Conservation (phyloP, 2,113 vertebrate genomes). For the Vidua chalybeata region DNA sequence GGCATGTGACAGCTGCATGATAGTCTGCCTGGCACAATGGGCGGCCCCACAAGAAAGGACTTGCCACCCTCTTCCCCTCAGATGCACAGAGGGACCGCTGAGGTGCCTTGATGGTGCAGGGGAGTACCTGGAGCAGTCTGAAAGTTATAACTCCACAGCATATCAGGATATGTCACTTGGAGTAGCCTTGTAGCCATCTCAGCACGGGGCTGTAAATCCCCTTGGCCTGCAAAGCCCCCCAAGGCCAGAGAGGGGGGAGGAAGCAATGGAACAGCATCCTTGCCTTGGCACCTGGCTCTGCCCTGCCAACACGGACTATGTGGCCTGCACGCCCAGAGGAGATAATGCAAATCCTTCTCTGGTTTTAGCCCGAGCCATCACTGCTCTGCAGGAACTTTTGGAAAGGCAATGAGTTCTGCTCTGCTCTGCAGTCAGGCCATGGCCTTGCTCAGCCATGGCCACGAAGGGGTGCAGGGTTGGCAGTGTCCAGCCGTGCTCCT, state of each 20-base stretch:
- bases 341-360: accelerated
- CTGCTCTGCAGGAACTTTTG: background rate
- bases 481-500: background rate
- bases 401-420: background rate
- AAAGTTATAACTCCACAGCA: background rate
- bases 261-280: background rate
- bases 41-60: background rate
- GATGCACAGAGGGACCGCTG: accelerated
- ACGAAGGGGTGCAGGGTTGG: accelerated
- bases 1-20: background rate
- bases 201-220: background rate
- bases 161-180: background rate
- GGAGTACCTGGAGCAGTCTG: background rate
- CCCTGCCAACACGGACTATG: accelerated
- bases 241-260: background rate
- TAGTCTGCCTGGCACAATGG: background rate
- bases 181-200: background rate
- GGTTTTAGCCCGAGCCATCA: background rate
- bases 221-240: background rate
- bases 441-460: background rate
- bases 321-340: accelerated
- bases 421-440: background rate
- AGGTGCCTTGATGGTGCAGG: background rate
- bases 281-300: background rate
- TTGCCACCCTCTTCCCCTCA: background rate